Percentiles rank a stretch among this genome's conserved stretches.
Conservation (phyloP, 53 echinoderm and acorn worm genomes). For the Actinopyga echinites region DNA sequence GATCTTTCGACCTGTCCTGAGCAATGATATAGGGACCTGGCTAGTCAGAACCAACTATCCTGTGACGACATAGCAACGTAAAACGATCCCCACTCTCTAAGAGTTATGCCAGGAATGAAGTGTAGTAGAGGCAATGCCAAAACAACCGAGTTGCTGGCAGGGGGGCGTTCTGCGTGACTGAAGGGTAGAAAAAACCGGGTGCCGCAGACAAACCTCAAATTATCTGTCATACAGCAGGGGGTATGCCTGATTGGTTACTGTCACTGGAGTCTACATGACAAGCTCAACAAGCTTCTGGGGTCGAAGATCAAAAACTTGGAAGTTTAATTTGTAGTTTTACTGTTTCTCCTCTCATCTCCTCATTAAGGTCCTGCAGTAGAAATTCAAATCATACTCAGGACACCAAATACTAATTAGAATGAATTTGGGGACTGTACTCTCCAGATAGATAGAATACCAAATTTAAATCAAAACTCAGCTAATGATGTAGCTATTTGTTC, state of each 20-base stretch:
- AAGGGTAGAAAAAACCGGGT: constrained; percentile 7
- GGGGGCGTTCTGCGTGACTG: constrained; percentile 6
- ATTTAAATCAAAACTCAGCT: too few relatives aligned
- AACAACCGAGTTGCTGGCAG: constrained; percentile 1
- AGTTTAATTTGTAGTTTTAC: too few relatives aligned
- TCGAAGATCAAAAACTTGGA: too few relatives aligned
- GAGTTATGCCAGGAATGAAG: constrained; percentile 26
- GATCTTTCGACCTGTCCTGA: constrained; percentile 18
- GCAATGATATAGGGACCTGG: neutral
- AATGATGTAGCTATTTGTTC: too few relatives aligned
- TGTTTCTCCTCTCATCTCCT: too few relatives aligned
- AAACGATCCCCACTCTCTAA: neutral
- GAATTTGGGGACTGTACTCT: too few relatives aligned
- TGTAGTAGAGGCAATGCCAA: neutral
- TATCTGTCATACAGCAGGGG: neutral
- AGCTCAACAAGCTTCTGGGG: too few relatives aligned
- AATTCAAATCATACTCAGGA: too few relatives aligned
- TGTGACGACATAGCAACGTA: neutral
- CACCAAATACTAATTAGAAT: too few relatives aligned
- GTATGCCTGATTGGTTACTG: constrained; percentile 23
- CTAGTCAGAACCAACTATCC: neutral
- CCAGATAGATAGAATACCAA: too few relatives aligned
- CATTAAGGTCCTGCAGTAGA: too few relatives aligned
- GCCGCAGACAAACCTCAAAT: neutral
- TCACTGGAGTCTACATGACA: neutral